Evolutionary conservation across 2,888 invertebrate species (phyloP), one percentile per base, ranked within the genome.

Genomic region (Onthophagus sagittarius): DNA sequence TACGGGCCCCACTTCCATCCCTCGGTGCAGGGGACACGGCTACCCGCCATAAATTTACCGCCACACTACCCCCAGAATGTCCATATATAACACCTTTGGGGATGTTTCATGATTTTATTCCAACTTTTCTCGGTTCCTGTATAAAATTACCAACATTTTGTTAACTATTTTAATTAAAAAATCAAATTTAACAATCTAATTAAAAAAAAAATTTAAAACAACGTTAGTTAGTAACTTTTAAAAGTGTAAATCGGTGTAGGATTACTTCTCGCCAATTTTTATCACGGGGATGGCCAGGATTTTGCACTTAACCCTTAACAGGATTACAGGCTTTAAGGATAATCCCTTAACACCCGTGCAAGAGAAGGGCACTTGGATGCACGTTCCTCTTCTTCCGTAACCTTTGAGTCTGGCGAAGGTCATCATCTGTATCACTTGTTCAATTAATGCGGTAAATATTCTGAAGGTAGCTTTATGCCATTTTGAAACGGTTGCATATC

Each of bases 1-100:
- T 77, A 77, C 72, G 72, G 67, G 5, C 9, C 39, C 9, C 39
- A 9, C 11, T 11, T 11, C 39, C 39, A 9, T 53, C 39, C 39
- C 39, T 53, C 39, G 11, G 39, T 11, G 39, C 9, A 9, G 39
- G 39, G 39, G 39, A 53, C 39, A 53, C 39, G 23, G 39, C 39
- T 53, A 7, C 39, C 39, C 39, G 6, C 7, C 39, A 53, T 53
- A 53, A 53, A 53, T 53, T 23, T 53, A 53, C 39, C 39, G 11
- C 5, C 7, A 53, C 39, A 53, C 9, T 53, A 4, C 7, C 39
- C 39, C 39, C 39, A 53, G 39, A 53, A 53, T 53, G 39, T 53
- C 39, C 39, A 53, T 53, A 53, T 53, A 53, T 53, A 53, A 53
- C 39, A 53, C 39, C 39, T 53, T 53, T 53, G 11, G 39, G 39